A percentile compares a stretch with the other conserved stretches of the same genome.
phyloP scores from a whole-genome alignment of 2,888 invertebrate species.

The Leptinotarsa haldemani region DNA sequence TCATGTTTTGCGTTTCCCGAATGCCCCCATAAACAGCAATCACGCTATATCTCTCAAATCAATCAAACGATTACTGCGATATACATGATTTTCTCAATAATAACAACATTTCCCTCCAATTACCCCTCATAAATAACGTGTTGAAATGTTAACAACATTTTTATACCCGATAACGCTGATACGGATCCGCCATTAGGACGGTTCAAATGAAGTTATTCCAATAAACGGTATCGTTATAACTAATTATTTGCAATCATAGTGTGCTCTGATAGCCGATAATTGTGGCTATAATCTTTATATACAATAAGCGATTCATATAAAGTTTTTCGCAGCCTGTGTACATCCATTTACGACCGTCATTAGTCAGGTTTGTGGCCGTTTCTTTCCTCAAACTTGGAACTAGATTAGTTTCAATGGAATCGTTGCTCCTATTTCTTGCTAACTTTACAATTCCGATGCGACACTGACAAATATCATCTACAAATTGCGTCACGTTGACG shows the following conservation, averaged over 20 bases:
- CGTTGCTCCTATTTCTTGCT: conserved; percentile 24
- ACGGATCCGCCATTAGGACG: conserved; percentile 29
- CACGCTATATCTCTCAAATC: conserved; percentile 21
- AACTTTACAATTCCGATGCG: conserved; percentile 34
- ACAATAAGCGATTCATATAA: conserved; percentile 51
- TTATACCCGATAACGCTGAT: conserved; percentile 30
- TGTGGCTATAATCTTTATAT: conserved; percentile 50
- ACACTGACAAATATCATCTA: conserved; percentile 39
- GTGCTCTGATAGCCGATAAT: conserved; percentile 48
- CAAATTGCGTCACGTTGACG: conserved; percentile 35
- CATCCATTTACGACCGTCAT: conserved; percentile 22
- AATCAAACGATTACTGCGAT: conserved; percentile 24
- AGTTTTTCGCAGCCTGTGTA: conserved; percentile 42
- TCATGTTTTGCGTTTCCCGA: not conserved
- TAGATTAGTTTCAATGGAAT: conserved; percentile 51
- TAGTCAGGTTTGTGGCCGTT: conserved; percentile 29
- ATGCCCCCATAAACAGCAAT: conserved; percentile 6
- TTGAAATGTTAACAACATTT: conserved; percentile 47
- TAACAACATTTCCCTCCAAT: conserved; percentile 41
- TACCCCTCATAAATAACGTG: conserved; percentile 44
- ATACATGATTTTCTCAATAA: conserved; percentile 35
- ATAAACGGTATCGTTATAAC: conserved; percentile 44
- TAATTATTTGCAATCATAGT: conserved; percentile 48
- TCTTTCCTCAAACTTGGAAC: conserved; percentile 49
- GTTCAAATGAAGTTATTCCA: conserved; percentile 46